A percentile compares a stretch with the other conserved stretches of the same genome.
Evolutionary conservation across 2,888 invertebrate genomes (phyloP).

Genomic region (Mythimna vitellina): DNA sequence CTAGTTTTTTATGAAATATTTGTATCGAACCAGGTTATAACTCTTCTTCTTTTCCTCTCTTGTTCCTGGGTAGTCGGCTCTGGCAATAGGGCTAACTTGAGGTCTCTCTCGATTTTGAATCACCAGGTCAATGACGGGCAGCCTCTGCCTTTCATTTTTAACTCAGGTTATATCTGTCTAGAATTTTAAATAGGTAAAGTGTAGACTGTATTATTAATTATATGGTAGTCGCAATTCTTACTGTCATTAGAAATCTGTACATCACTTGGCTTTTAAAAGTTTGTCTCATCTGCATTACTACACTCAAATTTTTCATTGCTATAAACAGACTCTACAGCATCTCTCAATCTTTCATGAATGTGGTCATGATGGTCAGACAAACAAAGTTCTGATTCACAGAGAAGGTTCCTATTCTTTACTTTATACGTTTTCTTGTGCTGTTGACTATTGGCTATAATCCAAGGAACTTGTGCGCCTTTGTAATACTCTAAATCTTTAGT

Average conservation of each 20-base stretch:
- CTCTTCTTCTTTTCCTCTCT: no score
- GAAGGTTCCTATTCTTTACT: slow-evolving; percentile 52
- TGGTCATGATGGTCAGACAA: slow-evolving; percentile 18
- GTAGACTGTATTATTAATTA: background rate
- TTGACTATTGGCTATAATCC: slow-evolving; percentile 55
- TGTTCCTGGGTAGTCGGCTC: no score
- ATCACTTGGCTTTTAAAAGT: background rate
- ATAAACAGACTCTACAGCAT: background rate
- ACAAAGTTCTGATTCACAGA: slow-evolving; percentile 46
- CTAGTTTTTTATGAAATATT: no score
- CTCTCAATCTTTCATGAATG: slow-evolving; percentile 18
- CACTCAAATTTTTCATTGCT: slow-evolving; percentile 6
- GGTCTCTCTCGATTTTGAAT: no score
- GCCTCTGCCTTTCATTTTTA: no score
- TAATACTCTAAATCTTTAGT: slow-evolving; percentile 57
- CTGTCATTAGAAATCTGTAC: background rate
- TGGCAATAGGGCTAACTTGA: no score
- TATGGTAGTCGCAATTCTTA: background rate
- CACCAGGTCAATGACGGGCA: no score
- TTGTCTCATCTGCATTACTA: background rate
- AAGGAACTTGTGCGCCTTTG: slow-evolving; percentile 54
- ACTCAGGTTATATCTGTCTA: background rate
- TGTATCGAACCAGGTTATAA: no score
- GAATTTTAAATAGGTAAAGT: background rate
- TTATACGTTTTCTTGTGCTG: slow-evolving; percentile 29